Evolutionary conservation across 2,797 vertebrate species (phyloP), one percentile per base, ranked within the genome.

Genomic region (Cephalopachus bancanus): DNA sequence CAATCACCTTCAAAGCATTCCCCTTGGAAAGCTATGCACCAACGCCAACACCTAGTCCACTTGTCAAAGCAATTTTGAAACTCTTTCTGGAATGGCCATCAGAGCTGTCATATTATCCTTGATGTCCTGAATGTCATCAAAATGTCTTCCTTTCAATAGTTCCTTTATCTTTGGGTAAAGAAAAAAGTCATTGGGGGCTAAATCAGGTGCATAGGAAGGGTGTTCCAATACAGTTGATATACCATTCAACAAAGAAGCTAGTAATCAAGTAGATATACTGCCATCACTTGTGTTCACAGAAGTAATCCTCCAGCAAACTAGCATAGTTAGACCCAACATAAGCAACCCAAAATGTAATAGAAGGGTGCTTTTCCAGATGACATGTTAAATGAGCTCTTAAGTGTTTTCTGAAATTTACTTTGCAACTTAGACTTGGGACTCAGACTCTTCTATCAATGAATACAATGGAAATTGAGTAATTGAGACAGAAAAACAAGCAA

Each of bases 341-440:
- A 94, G 12, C 62, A 92, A 86, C 2, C 33, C 33, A 1, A 19
- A 88, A 87, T 72, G 49, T 20, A 83, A 19, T 33, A 60, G n/a
- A 90, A 51, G 37, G 55, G 72, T 85, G 9, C 33, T 65, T 85
- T 86, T 65, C 71, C 10, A 79, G 64, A 49, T 24, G n/a, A 92
- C 55, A 49, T 37, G n/a, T 49, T 89, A 89, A 89, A 75, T 33
- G 24, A 95, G 33, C n/a, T 83, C 64, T 44, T 85, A 94, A 93
- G 28, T 74, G 17, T 86, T 89, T 93, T 67, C 76, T 96, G 74
- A 94, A 87, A 92, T 84, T 71, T 64, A 78, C 87, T 91, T 83
- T 94, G 49, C 67, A 85, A n/a, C 49, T 84, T 91, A 81, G 37
- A 92, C 17, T 69, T 87, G 59, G 60, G 28, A 65, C 10, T 55